Conservation (phyloP, 2,888 invertebrate species). For the Standfussiana lucernea region DNA sequence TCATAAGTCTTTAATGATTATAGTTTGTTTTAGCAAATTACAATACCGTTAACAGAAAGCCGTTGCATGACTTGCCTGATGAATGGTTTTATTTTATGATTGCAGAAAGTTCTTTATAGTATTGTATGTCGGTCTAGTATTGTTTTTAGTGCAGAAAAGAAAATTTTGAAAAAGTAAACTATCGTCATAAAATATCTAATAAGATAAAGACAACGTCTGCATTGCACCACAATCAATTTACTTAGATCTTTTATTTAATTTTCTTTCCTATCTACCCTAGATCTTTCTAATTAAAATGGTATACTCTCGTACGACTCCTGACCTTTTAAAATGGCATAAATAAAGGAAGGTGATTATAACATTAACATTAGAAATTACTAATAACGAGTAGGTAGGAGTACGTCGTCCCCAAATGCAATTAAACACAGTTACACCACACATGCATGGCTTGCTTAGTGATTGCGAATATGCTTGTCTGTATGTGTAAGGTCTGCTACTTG, state of each 20-base stretch:
- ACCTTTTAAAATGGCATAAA: conserved; percentile 52
- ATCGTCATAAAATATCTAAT: neutral
- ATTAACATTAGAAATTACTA: conserved; percentile 56
- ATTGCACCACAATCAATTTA: conserved; percentile 35
- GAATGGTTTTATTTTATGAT: neutral
- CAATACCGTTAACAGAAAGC: too few species aligned
- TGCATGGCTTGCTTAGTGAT: conserved; percentile 15
- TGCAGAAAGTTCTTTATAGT: neutral
- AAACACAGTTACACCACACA: conserved; percentile 77
- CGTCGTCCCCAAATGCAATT: conserved; percentile 77
- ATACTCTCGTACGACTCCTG: conserved; percentile 16
- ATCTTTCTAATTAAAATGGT: conserved; percentile 52
- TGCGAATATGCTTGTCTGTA: conserved; percentile 37
- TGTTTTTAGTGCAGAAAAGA: neutral
- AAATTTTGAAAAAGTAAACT: neutral
- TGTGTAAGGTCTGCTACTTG: conserved; percentile 19
- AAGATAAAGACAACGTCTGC: conserved; percentile 5
- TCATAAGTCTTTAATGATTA: neutral
- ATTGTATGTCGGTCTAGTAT: neutral
- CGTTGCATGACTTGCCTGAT: neutral
- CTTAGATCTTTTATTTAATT: conserved; percentile 31
- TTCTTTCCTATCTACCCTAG: conserved; percentile 39
- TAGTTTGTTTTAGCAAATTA: neutral
- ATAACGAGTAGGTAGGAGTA: conserved; percentile 52
- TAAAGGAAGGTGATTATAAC: conserved; percentile 59